These are phyloP conservation scores for Spea bombifrons DNA, from an alignment of 2,113 vertebrate genomes.

Conservation along the genomic window DNA sequence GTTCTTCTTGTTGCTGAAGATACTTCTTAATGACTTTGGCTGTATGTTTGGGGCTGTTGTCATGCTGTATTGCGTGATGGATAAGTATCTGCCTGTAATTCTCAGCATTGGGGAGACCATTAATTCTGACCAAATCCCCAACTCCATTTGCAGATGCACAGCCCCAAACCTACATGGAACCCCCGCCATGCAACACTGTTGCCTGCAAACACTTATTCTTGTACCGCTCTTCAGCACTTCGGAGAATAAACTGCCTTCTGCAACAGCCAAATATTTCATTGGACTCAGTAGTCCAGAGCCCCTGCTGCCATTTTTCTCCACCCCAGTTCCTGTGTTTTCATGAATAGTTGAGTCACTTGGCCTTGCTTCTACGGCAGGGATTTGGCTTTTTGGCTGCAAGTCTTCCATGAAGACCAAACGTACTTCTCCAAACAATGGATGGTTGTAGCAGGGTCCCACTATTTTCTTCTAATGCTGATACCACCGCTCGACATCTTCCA, in stretches of 20 bases:
- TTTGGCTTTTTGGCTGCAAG: too few species aligned
- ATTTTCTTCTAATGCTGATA: background rate
- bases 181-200: too few species aligned
- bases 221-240: too few species aligned
- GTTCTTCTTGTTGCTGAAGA: background rate
- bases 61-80: background rate
- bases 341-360: too few species aligned
- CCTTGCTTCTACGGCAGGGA: too few species aligned
- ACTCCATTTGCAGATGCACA: background rate
- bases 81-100: slow-evolving; percentile 2
- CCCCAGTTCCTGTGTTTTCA: background rate
- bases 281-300: background rate
- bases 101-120: background rate
- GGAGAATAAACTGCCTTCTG: too few species aligned
- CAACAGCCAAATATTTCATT: background rate
- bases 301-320: background rate
- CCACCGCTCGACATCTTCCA: background rate
- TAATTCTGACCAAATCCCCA: background rate
- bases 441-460: background rate
- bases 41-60: background rate
- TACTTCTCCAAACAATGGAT: background rate
- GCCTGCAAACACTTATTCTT: too few species aligned
- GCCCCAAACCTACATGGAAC: too few species aligned
- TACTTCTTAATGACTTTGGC: slow-evolving; percentile 2
- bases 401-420: background rate